Base-by-base conservation (phyloP, 1,140 invertebrate species). In the Luehdorfia chinensis region DNA sequence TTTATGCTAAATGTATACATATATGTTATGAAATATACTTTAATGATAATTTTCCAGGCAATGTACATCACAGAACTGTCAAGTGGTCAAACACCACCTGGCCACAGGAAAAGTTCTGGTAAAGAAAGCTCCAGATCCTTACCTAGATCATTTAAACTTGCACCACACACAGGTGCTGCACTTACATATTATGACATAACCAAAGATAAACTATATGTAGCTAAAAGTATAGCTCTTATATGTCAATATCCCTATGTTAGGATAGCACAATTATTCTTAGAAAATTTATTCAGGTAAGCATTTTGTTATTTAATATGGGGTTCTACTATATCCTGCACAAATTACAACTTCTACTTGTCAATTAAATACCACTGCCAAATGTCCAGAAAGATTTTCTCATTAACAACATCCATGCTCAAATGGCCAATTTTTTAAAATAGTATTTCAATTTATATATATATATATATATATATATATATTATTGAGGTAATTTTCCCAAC, bases 201-300 rank as follows among this genome's bases (percentile, higher is more conserved):
- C 75, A 96, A 96, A 89, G 97, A 98, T 87, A 94, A 94, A 85
- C 89, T 99, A 52, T 96, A 94, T 89, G 97, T 98, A 61, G 95
- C 95, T 56, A 99, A 99, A 90, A 96, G 94, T 87, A 96, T 99
- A 76, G 93, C 93, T 47, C 90, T 99, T 19, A 93, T 99, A 49
- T 95, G 94, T 75, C 95, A 96, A 76, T 90, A 96, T 55, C 95
- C 97, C 19, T 96, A 96, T 88, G 93, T 98, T 19, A 91, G 93
- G 69, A 93, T 95, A 47, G 92, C 94, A 33, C 91, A 93, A 72
- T 91, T 92, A 69, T 96, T 98, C 88, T 91, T 98, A 62, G 91
- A 91, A 66, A 95, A 95, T 89, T 88, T 97, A 50, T 95, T 96
- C 79, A 93, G 93, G 93, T 95, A 79, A 88, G 88, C 6, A 2